These are phyloP conservation scores for Coecobrya sp. DNA, from an alignment of 2,888 invertebrate species.

Conservation along the genomic window DNA sequence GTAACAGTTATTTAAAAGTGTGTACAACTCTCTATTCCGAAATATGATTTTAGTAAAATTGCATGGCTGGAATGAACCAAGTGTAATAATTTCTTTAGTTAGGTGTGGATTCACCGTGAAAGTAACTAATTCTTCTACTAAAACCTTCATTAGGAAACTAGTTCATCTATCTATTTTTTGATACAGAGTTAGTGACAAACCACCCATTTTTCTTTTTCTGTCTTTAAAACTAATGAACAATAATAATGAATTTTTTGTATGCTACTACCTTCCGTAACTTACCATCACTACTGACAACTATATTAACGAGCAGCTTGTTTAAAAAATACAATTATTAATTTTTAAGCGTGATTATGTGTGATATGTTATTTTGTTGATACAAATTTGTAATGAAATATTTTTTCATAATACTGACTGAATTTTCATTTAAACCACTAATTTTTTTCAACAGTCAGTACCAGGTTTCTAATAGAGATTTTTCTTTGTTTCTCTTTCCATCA, in stretches of 20 bases:
- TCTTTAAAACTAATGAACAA: constrained; percentile 17
- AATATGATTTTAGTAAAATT: background rate
- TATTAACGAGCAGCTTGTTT: constrained; percentile 54
- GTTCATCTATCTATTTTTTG: background rate
- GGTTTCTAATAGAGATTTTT: background rate
- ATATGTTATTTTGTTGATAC: constrained; percentile 19
- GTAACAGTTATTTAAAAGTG: constrained; percentile 16
- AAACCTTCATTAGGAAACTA: constrained; percentile 13
- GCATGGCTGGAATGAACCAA: constrained; percentile 39
- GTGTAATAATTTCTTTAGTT: background rate
- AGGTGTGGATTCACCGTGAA: background rate
- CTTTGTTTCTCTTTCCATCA: background rate
- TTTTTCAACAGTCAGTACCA: background rate
- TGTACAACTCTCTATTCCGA: background rate
- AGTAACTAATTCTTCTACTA: constrained; percentile 30
- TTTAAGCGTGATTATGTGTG: constrained; percentile 52
- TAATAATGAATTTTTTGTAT: constrained; percentile 45
- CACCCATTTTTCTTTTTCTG: background rate
- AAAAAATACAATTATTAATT: background rate
- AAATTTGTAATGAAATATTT: constrained; percentile 36
- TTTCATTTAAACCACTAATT: constrained; percentile 49
- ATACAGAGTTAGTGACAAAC: background rate
- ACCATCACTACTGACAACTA: constrained; percentile 39
- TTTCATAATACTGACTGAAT: constrained; percentile 35
- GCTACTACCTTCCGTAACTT: constrained; percentile 39